Base-by-base conservation (phyloP, 1,140 invertebrate species). In the Sarcophaga peregrina region DNA sequence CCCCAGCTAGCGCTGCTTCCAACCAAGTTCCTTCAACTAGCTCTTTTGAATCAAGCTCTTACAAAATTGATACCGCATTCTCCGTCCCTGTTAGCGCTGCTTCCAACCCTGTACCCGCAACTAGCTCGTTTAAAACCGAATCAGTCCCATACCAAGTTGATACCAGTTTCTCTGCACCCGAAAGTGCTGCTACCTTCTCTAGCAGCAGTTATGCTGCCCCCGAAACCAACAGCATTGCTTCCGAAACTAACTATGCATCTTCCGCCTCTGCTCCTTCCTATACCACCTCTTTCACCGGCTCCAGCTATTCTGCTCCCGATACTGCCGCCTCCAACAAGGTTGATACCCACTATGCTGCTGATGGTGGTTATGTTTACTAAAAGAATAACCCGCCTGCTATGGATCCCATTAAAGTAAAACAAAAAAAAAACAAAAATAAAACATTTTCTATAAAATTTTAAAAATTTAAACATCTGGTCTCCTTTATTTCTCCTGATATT, bases 281-380 rank as follows among this genome's bases (percentile, higher is more conserved):
- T 13, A 13, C 54, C 8, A 58, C 11, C 54, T 58, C 13, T 8
- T 58, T 4, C 62, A 9, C 62, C 62, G 8, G 9, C 10, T 20
- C 62, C 62, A 68, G n/a, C 6, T 68, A 8, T 20, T 68, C 62
- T 25, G 54, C 54, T 58, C 54, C 54, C 15, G 13, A 58, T n/a
- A 8, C 54, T 15, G 54, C 54, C n/a, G 54, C 54, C 15, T 68
- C 62, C 0, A 48, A 37, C 25, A 37, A 45, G 46, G 37, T 80
- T 68, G 87, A 86, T 74, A 89, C 87, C 80, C 52, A 73, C 15
- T 89, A 89, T 80, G 87, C 85, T 45, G 84, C 86, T 85, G 87
- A 89, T 82, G 87, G 87, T 46, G 87, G 87, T 48, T 89, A 89
- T 58, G 85, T 88, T 75, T 89, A 89, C 80, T 82, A 84, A 83